phyloP scores from a whole-genome alignment of 2,888 invertebrate species.

The Linyphia triangularis region DNA sequence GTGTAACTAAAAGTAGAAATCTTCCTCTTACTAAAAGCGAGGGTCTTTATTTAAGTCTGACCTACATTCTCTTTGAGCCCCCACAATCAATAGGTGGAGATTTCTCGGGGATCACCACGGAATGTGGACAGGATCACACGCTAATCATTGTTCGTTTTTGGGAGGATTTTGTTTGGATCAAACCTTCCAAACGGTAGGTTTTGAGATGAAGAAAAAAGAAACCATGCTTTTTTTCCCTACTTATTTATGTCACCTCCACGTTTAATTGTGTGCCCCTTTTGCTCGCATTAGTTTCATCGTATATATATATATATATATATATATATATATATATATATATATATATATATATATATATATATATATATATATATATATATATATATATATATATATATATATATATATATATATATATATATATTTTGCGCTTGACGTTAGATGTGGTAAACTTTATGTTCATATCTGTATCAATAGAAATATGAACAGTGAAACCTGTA shows the following conservation, averaged over 20 bases:
- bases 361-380: no score
- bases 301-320: slow-evolving; percentile 9
- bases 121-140: background rate
- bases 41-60: slow-evolving; percentile 35
- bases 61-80: slow-evolving; percentile 16
- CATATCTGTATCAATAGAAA: no score
- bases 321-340: background rate
- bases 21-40: background rate
- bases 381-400: no score
- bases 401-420: no score
- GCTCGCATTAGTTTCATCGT: background rate
- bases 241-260: background rate
- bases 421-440: no score
- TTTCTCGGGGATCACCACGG: slow-evolving; percentile 8
- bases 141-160: slow-evolving; percentile 11
- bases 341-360: background rate
- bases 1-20: background rate
- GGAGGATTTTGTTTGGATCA: background rate
- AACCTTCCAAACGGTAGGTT: background rate
- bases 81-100: slow-evolving; percentile 41
- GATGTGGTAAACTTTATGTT: no score
- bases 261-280: background rate
- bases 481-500: no score
- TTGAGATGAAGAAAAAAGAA: background rate
- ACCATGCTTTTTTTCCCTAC: background rate